Evolutionary conservation across 2,797 vertebrate species (phyloP).

Genomic region (Picus viridis): DNA sequence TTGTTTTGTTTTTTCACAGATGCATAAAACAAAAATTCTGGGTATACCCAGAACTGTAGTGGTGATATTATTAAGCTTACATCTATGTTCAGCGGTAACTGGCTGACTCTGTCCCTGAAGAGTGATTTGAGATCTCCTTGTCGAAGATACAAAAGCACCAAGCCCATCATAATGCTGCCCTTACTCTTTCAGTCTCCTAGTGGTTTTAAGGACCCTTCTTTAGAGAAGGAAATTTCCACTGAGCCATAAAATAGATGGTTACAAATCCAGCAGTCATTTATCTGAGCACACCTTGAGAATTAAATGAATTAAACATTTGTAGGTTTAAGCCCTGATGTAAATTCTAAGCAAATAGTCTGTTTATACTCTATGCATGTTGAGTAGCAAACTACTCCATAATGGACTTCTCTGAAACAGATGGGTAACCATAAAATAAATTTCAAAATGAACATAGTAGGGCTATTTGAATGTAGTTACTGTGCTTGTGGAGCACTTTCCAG

Average conservation of each 20-base stretch:
- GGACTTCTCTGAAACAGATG: neutral
- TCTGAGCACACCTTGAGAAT: neutral
- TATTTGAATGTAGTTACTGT: neutral
- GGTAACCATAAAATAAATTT: neutral
- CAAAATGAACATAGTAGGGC: neutral
- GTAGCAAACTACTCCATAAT: neutral
- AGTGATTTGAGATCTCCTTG: neutral
- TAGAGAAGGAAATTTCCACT: neutral
- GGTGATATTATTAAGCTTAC: neutral
- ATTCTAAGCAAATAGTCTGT: neutral
- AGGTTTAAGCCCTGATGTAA: neutral
- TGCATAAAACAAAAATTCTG: neutral
- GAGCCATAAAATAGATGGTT: neutral
- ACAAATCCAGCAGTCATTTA: neutral
- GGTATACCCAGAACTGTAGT: neutral
- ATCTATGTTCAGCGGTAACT: neutral
- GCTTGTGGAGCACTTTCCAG: neutral
- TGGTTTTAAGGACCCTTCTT: neutral
- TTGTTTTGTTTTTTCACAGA: neutral
- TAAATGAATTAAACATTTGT: neutral
- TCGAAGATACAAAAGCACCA: neutral
- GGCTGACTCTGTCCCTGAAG: neutral
- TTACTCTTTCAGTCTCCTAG: neutral
- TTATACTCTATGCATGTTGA: neutral
- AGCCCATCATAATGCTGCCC: neutral